phyloP scores from a whole-genome alignment of 1,140 invertebrate species.

The Episyrphus balteatus region DNA sequence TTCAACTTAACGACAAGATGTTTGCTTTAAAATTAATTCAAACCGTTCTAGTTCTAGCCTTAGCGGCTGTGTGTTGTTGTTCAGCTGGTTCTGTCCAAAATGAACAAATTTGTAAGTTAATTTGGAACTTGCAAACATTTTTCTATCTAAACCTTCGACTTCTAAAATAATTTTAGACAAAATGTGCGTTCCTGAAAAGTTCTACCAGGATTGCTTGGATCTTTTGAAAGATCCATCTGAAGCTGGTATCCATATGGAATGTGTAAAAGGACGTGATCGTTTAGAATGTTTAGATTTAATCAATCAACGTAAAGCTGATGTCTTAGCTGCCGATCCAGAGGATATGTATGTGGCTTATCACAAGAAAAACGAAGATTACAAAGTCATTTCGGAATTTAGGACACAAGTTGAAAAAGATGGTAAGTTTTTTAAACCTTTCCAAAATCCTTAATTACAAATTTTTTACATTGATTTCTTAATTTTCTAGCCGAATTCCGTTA shows the following conservation, averaged over 20 bases:
- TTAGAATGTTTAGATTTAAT: slow-evolving; percentile 65
- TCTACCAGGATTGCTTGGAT: slow-evolving; percentile 47
- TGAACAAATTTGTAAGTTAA: no score
- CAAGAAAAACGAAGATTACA: slow-evolving; percentile 48
- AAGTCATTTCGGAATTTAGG: slow-evolving; percentile 56
- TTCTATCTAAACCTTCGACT: no score
- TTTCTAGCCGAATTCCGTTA: slow-evolving; percentile 56
- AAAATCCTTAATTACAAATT: neutral
- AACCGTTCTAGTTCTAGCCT: no score
- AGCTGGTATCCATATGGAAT: slow-evolving; percentile 49
- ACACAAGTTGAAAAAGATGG: slow-evolving; percentile 44
- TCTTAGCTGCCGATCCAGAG: slow-evolving; percentile 69
- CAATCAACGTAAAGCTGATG: slow-evolving; percentile 61
- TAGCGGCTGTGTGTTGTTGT: no score
- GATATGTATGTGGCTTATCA: slow-evolving; percentile 65
- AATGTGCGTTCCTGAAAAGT: slow-evolving; percentile 56
- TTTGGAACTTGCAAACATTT: no score
- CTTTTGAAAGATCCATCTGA: slow-evolving; percentile 52
- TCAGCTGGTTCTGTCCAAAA: no score
- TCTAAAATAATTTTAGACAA: slow-evolving; percentile 52
- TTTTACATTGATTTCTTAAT: slow-evolving; percentile 11
- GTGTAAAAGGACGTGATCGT: slow-evolving; percentile 57
- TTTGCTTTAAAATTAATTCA: no score
- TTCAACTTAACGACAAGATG: no score
- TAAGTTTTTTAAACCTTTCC: slow-evolving; percentile 24